Percentiles rank a stretch among this genome's conserved stretches.
phyloP scores from a whole-genome alignment of 2,888 invertebrate species.

The Cryptocephalus moraei region DNA sequence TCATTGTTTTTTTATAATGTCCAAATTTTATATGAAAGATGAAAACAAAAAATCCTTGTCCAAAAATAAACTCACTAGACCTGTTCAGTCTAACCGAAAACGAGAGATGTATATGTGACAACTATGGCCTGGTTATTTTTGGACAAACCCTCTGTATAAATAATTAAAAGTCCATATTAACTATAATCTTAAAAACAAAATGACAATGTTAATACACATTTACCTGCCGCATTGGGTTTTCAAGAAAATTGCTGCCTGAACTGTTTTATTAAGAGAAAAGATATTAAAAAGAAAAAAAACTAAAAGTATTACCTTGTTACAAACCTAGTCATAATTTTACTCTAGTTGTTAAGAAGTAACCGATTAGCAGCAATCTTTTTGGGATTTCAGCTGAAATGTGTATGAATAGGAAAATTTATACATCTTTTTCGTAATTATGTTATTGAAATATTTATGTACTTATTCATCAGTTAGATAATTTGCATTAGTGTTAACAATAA shows the following conservation, averaged over 20 bases:
- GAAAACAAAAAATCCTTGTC: constrained; percentile 10
- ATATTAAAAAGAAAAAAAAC: constrained; percentile 8
- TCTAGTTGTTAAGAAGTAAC: constrained; percentile 21
- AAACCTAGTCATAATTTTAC: constrained; percentile 26
- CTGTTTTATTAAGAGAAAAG: constrained; percentile 7
- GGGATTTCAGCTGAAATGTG: constrained; percentile 24
- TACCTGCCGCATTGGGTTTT: constrained; percentile 15
- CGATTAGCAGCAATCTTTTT: constrained; percentile 26
- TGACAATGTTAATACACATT: constrained; percentile 22
- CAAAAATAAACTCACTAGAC: constrained; percentile 5
- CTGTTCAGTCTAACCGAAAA: no score
- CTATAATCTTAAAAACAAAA: constrained; percentile 4
- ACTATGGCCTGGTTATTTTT: constrained; percentile 1
- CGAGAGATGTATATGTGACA: neutral
- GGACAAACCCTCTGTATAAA: constrained; percentile 2
- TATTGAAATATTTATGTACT: constrained; percentile 32
- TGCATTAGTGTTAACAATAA: constrained; percentile 40
- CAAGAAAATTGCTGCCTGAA: constrained; percentile 28
- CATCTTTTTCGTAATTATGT: constrained; percentile 34
- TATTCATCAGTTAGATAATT: constrained; percentile 34
- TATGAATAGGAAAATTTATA: constrained; percentile 28
- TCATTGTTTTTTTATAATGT: constrained; percentile 9
- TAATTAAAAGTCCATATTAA: constrained; percentile 8
- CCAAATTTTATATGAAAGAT: constrained; percentile 19
- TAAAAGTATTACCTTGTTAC: constrained; percentile 30